Evolutionary conservation across 1,140 invertebrate genomes (phyloP).

Genomic region (Drosophila nasuta): DNA sequence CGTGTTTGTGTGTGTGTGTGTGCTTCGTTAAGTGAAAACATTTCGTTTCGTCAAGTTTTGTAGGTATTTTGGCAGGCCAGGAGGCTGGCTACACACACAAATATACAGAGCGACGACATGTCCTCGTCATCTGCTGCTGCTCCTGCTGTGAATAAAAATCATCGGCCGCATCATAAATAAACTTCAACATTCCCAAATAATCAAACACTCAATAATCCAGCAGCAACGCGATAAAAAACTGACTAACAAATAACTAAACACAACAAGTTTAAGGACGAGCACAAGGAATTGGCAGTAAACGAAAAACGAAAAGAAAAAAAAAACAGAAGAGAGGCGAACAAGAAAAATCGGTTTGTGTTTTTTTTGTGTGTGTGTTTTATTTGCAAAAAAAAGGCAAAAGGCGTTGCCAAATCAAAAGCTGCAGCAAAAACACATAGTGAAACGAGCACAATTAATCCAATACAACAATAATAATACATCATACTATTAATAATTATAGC

Average conservation of each 20-base stretch:
- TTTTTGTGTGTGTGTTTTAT: constrained; percentile 36
- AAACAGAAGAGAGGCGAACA: not conserved
- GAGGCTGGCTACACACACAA: constrained; percentile 43
- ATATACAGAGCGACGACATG: constrained; percentile 55
- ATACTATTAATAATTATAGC: constrained; percentile 5
- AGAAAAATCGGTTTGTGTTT: constrained; percentile 33
- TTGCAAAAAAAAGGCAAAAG: constrained; percentile 48
- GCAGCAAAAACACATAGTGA: constrained; percentile 1
- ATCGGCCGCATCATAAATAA: constrained; percentile 34
- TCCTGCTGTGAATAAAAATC: constrained; percentile 33
- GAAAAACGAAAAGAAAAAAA: not conserved
- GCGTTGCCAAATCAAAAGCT: constrained; percentile 66
- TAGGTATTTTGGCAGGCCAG: constrained; percentile 77
- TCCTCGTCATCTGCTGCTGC: constrained; percentile 65
- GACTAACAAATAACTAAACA: constrained; percentile 2
- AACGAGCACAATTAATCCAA: constrained; percentile 6
- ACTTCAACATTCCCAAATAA: constrained; percentile 2
- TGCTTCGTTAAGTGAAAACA: constrained; percentile 78
- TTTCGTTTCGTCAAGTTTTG: constrained; percentile 80
- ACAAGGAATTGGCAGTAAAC: constrained; percentile 39
- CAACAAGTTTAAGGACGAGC: constrained; percentile 2
- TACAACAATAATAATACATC: constrained; percentile 34
- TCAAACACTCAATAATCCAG: constrained; percentile 11
- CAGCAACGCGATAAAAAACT: not conserved
- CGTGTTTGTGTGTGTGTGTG: not conserved